A percentile compares a stretch with the other conserved stretches of the same genome.
phyloP scores from a whole-genome alignment of 2,113 vertebrate species.

The Alligator sinensis region DNA sequence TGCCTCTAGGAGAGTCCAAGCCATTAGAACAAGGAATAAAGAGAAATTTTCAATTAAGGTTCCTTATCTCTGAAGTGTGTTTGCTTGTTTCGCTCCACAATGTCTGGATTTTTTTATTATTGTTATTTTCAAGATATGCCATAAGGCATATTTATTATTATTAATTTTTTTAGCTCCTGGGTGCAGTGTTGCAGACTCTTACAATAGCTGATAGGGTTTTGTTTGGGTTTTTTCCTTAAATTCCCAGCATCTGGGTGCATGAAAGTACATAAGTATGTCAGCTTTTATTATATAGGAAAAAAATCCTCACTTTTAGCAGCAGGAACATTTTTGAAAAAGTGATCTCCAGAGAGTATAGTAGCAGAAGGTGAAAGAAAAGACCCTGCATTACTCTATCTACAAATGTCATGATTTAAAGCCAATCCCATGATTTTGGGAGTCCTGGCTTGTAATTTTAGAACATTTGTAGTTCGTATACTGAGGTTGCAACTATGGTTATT shows the following conservation, averaged over 20 bases:
- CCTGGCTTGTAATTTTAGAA: not conserved
- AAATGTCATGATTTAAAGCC: not conserved
- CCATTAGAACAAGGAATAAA: not conserved
- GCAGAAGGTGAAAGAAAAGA: not conserved
- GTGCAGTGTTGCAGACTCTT: not conserved
- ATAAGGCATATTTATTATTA: not conserved
- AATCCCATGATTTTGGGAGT: not conserved
- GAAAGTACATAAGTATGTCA: not conserved
- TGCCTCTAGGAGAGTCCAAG: not conserved
- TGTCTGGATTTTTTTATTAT: not conserved
- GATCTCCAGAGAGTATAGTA: rapidly evolving
- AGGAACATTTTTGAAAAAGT: not conserved
- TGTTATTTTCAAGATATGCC: not conserved
- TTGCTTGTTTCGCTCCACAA: not conserved
- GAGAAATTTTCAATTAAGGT: not conserved
- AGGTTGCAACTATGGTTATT: not conserved
- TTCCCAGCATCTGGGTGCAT: not conserved
- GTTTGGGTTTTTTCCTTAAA: not conserved
- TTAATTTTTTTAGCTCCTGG: not conserved
- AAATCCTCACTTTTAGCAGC: not conserved
- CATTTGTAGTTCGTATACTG: not conserved
- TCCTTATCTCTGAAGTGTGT: rapidly evolving
- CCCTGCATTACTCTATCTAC: not conserved
- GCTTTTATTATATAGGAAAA: not conserved
- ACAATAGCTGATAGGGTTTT: not conserved